phyloP scores from a whole-genome alignment of 2,888 invertebrate genomes.

The Leucophora obtusa region DNA sequence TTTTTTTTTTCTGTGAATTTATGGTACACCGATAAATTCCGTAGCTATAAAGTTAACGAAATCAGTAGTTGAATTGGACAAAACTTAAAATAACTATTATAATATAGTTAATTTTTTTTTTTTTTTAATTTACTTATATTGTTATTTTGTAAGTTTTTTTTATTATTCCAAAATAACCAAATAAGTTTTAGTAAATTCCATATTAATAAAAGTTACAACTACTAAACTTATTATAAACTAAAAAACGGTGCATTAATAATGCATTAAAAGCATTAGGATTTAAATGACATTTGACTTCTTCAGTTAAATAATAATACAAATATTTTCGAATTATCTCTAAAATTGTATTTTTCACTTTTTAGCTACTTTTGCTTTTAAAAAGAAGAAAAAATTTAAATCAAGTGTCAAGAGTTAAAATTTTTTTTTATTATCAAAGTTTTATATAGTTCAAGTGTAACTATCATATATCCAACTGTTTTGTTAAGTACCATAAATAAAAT shows the following conservation, averaged over 20 bases:
- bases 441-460: constrained; percentile 41
- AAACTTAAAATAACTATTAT: too few relatives aligned
- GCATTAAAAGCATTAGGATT: background rate
- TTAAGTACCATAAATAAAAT: background rate
- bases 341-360: background rate
- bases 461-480: constrained; percentile 36
- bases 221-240: too few relatives aligned
- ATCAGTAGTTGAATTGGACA: too few relatives aligned
- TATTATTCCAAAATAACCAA: too few relatives aligned
- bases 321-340: background rate
- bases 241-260: background rate
- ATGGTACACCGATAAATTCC: too few relatives aligned
- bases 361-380: background rate
- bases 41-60: too few relatives aligned
- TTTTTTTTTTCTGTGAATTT: too few relatives aligned
- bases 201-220: too few relatives aligned
- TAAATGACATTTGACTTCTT: background rate
- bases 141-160: too few relatives aligned
- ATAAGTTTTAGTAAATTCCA: too few relatives aligned
- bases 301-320: background rate
- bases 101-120: too few relatives aligned
- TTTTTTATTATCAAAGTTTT: background rate
- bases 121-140: too few relatives aligned
- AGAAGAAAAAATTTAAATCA: background rate
- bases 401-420: background rate